Conservation (phyloP, 1,140 invertebrate genomes). For the Drosophila nebulosa region DNA sequence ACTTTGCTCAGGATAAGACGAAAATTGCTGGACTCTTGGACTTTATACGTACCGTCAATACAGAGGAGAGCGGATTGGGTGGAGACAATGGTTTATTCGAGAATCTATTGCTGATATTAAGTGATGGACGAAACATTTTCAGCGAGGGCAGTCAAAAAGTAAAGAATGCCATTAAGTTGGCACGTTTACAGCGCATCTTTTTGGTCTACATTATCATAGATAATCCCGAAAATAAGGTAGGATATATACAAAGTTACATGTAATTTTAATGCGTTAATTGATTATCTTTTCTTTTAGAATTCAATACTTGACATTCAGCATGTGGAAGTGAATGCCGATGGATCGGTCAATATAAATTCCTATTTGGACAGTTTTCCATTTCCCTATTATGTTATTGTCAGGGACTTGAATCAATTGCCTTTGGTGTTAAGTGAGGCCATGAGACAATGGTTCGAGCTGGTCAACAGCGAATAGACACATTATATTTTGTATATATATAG, state of each 20-base stretch:
- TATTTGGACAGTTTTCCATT: slow-evolving; percentile 99
- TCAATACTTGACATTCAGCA: slow-evolving; percentile 95
- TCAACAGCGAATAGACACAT: slow-evolving; percentile 70
- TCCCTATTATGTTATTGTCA: slow-evolving; percentile 97
- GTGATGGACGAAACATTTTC: slow-evolving; percentile 96
- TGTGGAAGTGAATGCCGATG: slow-evolving; percentile 86
- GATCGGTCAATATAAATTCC: slow-evolving; percentile 82
- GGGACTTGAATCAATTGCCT: slow-evolving; percentile 93
- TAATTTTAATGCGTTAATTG: not conserved
- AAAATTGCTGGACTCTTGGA: slow-evolving; percentile 90
- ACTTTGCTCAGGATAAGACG: slow-evolving; percentile 91
- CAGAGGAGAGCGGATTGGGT: slow-evolving; percentile 82
- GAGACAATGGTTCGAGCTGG: slow-evolving; percentile 98
- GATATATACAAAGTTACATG: not conserved
- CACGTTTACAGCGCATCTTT: slow-evolving; percentile 92
- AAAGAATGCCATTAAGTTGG: slow-evolving; percentile 88
- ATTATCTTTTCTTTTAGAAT: slow-evolving; percentile 83
- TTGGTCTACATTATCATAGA: slow-evolving; percentile 97
- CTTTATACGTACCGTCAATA: slow-evolving; percentile 88
- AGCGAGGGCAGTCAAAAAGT: slow-evolving; percentile 93
- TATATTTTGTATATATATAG: not conserved
- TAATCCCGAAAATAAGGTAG: slow-evolving; percentile 93
- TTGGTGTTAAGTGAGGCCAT: slow-evolving; percentile 96
- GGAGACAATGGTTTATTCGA: slow-evolving; percentile 86
- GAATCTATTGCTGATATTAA: slow-evolving; percentile 95